Evolutionary conservation across 2,797 vertebrate genomes (phyloP), one percentile per base, ranked within the genome.

Genomic region (Allobates femoralis): DNA sequence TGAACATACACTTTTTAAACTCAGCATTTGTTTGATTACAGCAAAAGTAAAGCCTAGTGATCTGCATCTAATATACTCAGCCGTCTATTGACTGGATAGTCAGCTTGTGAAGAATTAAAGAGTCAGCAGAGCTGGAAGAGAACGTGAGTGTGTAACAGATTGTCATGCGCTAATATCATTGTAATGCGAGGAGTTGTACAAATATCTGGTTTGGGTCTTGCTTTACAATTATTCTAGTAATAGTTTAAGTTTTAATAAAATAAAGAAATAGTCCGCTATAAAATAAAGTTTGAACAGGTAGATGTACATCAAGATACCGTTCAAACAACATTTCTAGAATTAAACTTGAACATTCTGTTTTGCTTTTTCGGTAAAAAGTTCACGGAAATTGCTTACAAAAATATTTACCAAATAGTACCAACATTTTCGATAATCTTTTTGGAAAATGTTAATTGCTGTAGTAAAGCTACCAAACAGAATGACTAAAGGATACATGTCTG

Each of bases 1-100:
- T 87, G 74, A 87, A 87, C 86, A 84, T 83, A 84, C 86, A 78
- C 64, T 87, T 87, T 87, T 83, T 83, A 87, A 87, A 83, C 86
- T 84, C 86, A 87, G 86, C 86, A 87, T 87, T 83, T 83, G 81
- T 84, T 87, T 83, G 86, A 87, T 83, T 83, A 79, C 81, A 83
- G 81, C 51, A 84, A 84, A 87, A 87, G 86, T 84, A 79, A 84
- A 79, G 75, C 75, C 64, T 84, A 87, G 74, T 87, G 86, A 87
- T 79, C 86, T 87, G 86, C 62, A 87, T 83, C 86, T 84, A 87
- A 87, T 87, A 87, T 84, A 79, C 75, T 32, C 86, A 51, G 50
- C 81, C 79, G 86, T 64, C 86, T 80, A 87, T 84, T 87, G 69
- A 78, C 76, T 28, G 86, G 81, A 74, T 84, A 84, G 66, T 87